Base-by-base conservation (phyloP, 2,888 invertebrate species). In the Spodoptera littoralis region DNA sequence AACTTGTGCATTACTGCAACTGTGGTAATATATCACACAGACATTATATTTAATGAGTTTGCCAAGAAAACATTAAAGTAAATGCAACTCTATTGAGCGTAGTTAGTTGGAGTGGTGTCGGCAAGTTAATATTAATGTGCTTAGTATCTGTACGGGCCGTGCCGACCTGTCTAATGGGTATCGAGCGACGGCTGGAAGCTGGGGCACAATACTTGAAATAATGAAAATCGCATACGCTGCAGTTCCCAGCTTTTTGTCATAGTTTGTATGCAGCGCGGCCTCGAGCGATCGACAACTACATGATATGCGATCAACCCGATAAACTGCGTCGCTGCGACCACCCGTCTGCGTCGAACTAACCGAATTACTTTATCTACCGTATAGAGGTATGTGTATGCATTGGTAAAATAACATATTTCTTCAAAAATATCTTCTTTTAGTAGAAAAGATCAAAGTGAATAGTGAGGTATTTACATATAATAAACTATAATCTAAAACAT, bases 41-140 rank as follows among this genome's bases (percentile, higher is more conserved):
- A 60, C 56, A 46, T 65, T 60, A 70, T 52, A 65, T 49, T 27
- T 75, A 75, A 72, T 70, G 76, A 75, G 65, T 65, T 70, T 70
- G 45, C 41, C 57, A 58, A 74, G 67, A 60, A 62, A 70, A 68
- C 64, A 53, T 63, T 47, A 22, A 65, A 63, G 54, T 62, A 61
- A 67, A 65, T 71, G 54, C 64, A 60, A 77, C 71, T 72, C 64
- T 70, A 77, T 74, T 55, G 43, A 74, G 70, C 67, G 58, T 60
- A 70, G 62, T 71, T 67, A 65, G 60, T 68, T 65, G 58, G 18
- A 58, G 64, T 52, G 57, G 65, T 53, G 65, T 66, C 57, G 53
- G 66, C 65, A 77, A 82, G 77, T 80, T 79, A 71, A 79, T 73
- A 82, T 82, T 78, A 81, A 82, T 82, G 75, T 73, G 63, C 54